These are phyloP conservation scores for Gavialis gangeticus DNA, from an alignment of 2,113 vertebrate species.

Conservation along the genomic window DNA sequence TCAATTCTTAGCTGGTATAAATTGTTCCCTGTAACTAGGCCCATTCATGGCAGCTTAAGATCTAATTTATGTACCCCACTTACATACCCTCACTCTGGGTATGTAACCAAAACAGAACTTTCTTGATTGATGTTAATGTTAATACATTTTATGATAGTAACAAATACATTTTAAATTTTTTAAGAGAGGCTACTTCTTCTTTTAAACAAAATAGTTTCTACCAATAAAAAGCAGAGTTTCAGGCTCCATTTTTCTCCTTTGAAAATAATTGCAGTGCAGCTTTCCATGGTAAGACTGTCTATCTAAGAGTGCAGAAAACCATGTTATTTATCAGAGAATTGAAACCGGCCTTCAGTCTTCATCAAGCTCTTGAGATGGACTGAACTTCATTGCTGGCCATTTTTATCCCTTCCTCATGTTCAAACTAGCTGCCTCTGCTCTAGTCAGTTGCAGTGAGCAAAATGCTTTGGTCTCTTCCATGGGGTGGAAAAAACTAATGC, in stretches of 20 bases:
- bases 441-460: neutral
- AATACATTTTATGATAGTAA: neutral
- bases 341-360: neutral
- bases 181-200: neutral
- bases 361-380: neutral
- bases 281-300: neutral
- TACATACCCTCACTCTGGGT: neutral
- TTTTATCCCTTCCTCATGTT: neutral
- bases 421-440: neutral
- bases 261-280: neutral
- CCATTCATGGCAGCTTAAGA: neutral
- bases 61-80: neutral
- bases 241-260: neutral
- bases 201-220: neutral
- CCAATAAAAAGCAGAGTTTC: neutral
- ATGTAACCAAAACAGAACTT: neutral
- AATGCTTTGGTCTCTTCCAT: neutral
- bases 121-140: neutral
- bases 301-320: neutral
- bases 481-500: neutral
- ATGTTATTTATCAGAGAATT: neutral
- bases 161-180: neutral
- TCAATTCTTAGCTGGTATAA: neutral
- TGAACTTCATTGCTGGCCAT: neutral
- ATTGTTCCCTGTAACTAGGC: rapidly evolving